These are phyloP conservation scores for Dromococcyx pavoninus DNA, from an alignment of 2,797 vertebrate species.

Conservation along the genomic window DNA sequence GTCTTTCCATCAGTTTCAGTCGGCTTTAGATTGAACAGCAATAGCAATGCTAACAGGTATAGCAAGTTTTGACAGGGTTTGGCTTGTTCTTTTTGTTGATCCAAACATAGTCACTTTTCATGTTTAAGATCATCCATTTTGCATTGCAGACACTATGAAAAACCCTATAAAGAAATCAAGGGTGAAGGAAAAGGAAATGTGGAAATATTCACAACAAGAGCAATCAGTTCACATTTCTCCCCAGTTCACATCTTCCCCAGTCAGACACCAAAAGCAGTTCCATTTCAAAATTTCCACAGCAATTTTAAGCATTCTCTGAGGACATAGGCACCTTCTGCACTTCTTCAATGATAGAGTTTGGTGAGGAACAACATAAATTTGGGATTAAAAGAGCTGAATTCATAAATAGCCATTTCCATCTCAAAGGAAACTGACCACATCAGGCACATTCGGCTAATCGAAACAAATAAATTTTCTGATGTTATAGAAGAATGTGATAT, in stretches of 20 bases:
- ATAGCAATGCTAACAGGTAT: not conserved
- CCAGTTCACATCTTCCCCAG: not conserved
- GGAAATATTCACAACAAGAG: not conserved
- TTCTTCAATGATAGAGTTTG: not conserved
- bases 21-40: not conserved
- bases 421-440: not conserved
- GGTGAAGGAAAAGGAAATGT: not conserved
- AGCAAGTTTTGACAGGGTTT: not conserved
- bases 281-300: not conserved
- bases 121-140: not conserved
- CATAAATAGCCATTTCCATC: not conserved
- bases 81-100: not conserved
- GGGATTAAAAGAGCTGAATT: not conserved
- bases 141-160: not conserved
- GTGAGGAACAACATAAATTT: not conserved
- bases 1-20: not conserved
- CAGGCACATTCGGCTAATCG: not conserved
- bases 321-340: not conserved
- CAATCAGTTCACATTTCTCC: not conserved
- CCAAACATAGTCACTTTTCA: not conserved
- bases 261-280: not conserved
- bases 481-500: not conserved
- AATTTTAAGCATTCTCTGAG: not conserved
- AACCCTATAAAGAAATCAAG: not conserved
- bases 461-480: not conserved